Evolutionary conservation across 2,888 invertebrate species (phyloP).

Genomic region (Mycalesis mineus): DNA sequence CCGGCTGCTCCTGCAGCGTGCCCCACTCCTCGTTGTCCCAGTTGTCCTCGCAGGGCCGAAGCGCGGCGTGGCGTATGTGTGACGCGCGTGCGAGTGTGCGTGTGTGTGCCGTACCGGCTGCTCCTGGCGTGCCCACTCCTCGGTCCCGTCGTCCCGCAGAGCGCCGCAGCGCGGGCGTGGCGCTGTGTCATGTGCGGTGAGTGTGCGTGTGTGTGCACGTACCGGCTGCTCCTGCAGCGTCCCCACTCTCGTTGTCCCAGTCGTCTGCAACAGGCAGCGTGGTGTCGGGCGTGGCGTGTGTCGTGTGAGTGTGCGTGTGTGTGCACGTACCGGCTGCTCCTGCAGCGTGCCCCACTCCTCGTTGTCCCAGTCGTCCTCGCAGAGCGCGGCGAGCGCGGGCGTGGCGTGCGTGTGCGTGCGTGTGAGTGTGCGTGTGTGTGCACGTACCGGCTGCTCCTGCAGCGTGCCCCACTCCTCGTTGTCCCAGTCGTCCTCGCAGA

Average conservation of each 20-base stretch:
- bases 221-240: slow-evolving; percentile 90
- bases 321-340: no score
- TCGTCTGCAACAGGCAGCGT: slow-evolving; percentile 82
- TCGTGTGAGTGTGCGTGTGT: no score
- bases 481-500: slow-evolving; percentile 86
- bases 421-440: no score
- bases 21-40: slow-evolving; percentile 94
- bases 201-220: no score
- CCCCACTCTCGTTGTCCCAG: slow-evolving; percentile 93
- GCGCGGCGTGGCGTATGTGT: slow-evolving; percentile 75
- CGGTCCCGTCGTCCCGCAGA: slow-evolving; percentile 88
- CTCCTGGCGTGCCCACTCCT: slow-evolving; percentile 88
- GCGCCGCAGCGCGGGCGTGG: slow-evolving; percentile 84
- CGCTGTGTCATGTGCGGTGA: slow-evolving; percentile 72
- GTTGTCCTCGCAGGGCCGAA: slow-evolving; percentile 82
- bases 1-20: slow-evolving; percentile 77
- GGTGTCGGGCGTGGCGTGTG: slow-evolving; percentile 76
- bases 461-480: slow-evolving; percentile 92
- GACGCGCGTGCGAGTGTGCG: slow-evolving; percentile 60
- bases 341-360: slow-evolving; percentile 92
- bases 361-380: slow-evolving; percentile 87
- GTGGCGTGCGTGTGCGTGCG: slow-evolving; percentile 72
- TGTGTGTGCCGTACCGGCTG: slow-evolving; percentile 1
- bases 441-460: slow-evolving; percentile 91
- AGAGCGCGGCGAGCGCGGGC: slow-evolving; percentile 77